These are phyloP conservation scores for Actinopyga echinites DNA, from an alignment of 53 echinoderm and acorn worm genomes.

Conservation along the genomic window DNA sequence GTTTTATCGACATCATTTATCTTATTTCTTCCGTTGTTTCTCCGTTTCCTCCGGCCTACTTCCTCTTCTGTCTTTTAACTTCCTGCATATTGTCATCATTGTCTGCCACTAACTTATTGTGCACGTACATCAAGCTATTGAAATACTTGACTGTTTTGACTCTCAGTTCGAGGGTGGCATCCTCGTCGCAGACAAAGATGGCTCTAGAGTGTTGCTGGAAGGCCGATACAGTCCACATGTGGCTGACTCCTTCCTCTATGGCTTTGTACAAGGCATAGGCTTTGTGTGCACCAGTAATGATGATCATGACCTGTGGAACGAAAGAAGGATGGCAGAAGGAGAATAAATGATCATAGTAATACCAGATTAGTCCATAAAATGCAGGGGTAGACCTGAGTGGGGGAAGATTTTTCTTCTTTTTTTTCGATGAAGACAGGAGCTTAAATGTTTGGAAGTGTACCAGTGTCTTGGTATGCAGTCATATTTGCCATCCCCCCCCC, in stretches of 20 bases:
- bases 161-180: constrained; percentile 87
- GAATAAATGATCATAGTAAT: no score
- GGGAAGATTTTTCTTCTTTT: no score
- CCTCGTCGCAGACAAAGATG: constrained; percentile 89
- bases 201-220: constrained; percentile 90
- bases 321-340: background rate
- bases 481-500: no score
- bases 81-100: constrained; percentile 38
- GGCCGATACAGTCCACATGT: constrained; percentile 99
- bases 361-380: no score
- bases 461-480: no score
- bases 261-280: constrained; percentile 95
- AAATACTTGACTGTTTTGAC: constrained; percentile 98
- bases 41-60: constrained; percentile 8
- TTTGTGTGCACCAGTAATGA: constrained; percentile 97
- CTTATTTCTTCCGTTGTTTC: no score
- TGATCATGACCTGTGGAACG: constrained; percentile 78
- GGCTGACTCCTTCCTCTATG: constrained; percentile 93
- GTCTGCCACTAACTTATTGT: constrained; percentile 80
- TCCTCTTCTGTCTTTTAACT: constrained; percentile 76
- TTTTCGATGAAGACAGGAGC: no score
- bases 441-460: no score
- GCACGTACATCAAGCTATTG: constrained; percentile 92
- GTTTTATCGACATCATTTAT: no score
- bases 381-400: no score